These are phyloP conservation scores for Heteromyza rotundicornis DNA, from an alignment of 2,888 invertebrate genomes.

Conservation along the genomic window DNA sequence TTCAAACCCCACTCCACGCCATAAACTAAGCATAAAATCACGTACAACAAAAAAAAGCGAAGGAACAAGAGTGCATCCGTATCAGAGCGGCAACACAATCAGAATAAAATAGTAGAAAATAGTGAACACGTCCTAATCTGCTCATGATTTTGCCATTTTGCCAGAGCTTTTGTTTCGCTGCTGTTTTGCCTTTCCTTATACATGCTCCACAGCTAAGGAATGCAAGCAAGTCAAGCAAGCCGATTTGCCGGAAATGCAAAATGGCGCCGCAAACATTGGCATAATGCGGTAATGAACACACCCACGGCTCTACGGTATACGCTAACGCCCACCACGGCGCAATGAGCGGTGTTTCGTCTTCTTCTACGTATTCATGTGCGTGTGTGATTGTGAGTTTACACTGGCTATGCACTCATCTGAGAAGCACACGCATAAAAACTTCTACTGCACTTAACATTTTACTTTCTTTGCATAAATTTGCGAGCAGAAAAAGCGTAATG, in stretches of 20 bases:
- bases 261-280: conserved; percentile 42
- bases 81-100: too few species aligned
- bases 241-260: conserved; percentile 34
- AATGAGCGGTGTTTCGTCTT: too few species aligned
- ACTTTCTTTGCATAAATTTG: conserved; percentile 52
- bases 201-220: neutral
- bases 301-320: conserved; percentile 3
- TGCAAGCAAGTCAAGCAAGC: neutral
- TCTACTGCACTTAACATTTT: conserved; percentile 47
- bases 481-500: conserved; percentile 38
- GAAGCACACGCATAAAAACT: neutral
- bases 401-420: neutral
- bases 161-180: neutral
- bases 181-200: too few species aligned
- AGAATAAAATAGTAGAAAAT: too few species aligned
- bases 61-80: too few species aligned
- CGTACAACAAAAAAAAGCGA: too few species aligned
- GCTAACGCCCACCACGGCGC: too few species aligned
- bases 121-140: too few species aligned
- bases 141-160: neutral
- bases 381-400: neutral
- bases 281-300: conserved; percentile 44
- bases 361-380: too few species aligned
- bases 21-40: too few species aligned
- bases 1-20: too few species aligned